phyloP scores from a whole-genome alignment of 1,140 invertebrate genomes.

The Vanessa tameamea region DNA sequence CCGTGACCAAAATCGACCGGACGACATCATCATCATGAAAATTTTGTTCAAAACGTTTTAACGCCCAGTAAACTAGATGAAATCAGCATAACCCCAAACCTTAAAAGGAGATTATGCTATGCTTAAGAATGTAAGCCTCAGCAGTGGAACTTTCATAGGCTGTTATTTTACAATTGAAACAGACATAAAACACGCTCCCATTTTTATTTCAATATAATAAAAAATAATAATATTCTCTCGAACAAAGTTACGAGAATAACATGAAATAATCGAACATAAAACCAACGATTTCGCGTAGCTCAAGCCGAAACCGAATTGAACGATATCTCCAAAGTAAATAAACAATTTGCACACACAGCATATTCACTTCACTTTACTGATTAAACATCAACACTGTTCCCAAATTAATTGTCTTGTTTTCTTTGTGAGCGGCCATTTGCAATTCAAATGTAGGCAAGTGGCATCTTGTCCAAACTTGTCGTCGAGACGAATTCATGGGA shows the following conservation, averaged over 20 bases:
- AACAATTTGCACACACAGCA: constrained; percentile 6
- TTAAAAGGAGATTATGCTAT: too few species aligned
- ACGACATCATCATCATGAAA: too few species aligned
- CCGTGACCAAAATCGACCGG: too few species aligned
- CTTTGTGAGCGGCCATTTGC: constrained; percentile 50
- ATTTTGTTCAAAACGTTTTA: too few species aligned
- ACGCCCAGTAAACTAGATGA: too few species aligned
- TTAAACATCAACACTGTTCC: constrained; percentile 44
- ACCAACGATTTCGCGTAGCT: neutral
- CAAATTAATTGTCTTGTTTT: constrained; percentile 59
- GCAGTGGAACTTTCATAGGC: too few species aligned
- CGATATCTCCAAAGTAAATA: constrained; percentile 1
- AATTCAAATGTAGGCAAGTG: constrained; percentile 45
- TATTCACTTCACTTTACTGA: constrained; percentile 34
- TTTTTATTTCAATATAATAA: too few species aligned
- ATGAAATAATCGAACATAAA: neutral
- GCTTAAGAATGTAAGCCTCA: too few species aligned
- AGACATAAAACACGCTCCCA: too few species aligned
- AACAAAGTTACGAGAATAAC: neutral
- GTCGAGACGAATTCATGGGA: constrained; percentile 34
- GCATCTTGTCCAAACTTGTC: constrained; percentile 47
- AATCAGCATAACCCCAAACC: too few species aligned
- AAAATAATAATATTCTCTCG: too few species aligned
- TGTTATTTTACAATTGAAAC: too few species aligned
- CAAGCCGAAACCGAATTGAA: neutral